phyloP scores from a whole-genome alignment of 2,888 invertebrate genomes.

The Nesidiocoris tenuis region DNA sequence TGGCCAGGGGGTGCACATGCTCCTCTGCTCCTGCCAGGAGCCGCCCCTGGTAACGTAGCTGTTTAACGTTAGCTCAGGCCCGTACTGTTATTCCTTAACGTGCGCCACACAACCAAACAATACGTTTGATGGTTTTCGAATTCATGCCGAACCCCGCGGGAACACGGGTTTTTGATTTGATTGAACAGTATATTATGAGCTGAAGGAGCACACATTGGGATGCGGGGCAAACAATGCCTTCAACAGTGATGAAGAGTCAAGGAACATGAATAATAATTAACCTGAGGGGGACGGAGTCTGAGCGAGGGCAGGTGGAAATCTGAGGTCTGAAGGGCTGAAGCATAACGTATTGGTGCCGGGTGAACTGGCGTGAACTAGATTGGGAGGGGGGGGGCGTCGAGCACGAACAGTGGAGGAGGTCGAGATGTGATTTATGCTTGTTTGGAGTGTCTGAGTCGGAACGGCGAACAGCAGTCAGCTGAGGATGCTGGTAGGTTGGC shows the following conservation, averaged over 20 bases:
- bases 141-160: too few relatives aligned
- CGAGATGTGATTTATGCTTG: slow-evolving; percentile 34
- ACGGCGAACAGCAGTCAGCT: not conserved
- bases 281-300: slow-evolving; percentile 2
- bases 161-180: too few relatives aligned
- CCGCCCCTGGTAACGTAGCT: too few relatives aligned
- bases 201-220: too few relatives aligned
- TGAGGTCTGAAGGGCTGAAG: not conserved
- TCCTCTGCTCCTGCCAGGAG: too few relatives aligned
- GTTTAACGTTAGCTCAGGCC: too few relatives aligned
- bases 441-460: slow-evolving; percentile 19
- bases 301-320: not conserved
- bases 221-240: slow-evolving; percentile 27
- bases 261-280: slow-evolving; percentile 35
- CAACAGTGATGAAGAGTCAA: slow-evolving; percentile 26
- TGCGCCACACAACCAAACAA: too few relatives aligned
- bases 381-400: not conserved
- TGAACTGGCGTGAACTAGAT: not conserved
- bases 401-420: slow-evolving; percentile 3
- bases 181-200: too few relatives aligned
- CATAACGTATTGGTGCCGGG: not conserved
- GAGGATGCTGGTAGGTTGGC: not conserved
- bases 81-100: too few relatives aligned
- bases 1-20: too few relatives aligned
- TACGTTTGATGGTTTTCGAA: too few relatives aligned